Conservation (phyloP, 2,888 invertebrate species). For the Erebia palarica region DNA sequence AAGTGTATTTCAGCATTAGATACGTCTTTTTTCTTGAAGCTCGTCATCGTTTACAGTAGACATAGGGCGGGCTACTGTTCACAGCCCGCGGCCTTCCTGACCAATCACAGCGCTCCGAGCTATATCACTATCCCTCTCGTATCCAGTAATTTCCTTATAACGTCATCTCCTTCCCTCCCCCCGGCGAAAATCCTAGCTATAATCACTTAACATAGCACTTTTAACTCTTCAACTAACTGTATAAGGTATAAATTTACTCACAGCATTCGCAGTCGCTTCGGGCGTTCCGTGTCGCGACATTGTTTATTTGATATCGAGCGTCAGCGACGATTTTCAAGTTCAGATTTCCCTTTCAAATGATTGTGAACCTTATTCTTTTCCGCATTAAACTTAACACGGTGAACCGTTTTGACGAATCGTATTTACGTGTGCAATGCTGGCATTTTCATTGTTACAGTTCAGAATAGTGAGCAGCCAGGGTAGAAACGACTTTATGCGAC, state of each 20-base stretch:
- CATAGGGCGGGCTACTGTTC: slow-evolving; percentile 83
- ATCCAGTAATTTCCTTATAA: slow-evolving; percentile 55
- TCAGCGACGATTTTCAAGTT: slow-evolving; percentile 82
- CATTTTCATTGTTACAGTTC: slow-evolving; percentile 81
- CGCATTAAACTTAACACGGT: slow-evolving; percentile 61
- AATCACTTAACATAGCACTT: slow-evolving; percentile 52
- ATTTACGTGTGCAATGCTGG: slow-evolving; percentile 80
- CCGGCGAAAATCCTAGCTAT: slow-evolving; percentile 78
- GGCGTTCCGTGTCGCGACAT: slow-evolving; percentile 61
- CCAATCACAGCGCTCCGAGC: slow-evolving; percentile 83
- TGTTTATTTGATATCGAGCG: slow-evolving; percentile 83
- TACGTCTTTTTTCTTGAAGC: slow-evolving; percentile 60
- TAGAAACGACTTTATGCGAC: slow-evolving; percentile 43
- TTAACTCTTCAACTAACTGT: slow-evolving; percentile 46
- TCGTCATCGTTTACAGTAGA: slow-evolving; percentile 78
- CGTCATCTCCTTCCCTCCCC: slow-evolving; percentile 70
- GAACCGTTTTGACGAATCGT: slow-evolving; percentile 65
- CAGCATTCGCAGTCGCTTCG: slow-evolving; percentile 54
- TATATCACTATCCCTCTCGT: slow-evolving; percentile 67
- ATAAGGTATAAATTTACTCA: slow-evolving; percentile 57
- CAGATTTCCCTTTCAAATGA: slow-evolving; percentile 73
- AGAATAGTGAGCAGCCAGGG: slow-evolving; percentile 42
- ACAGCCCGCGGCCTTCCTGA: slow-evolving; percentile 83
- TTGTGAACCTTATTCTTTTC: slow-evolving; percentile 69
- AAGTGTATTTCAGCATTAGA: slow-evolving; percentile 45